Conservation (phyloP, 2,888 invertebrate species). For the Orchesellides sinensis region DNA sequence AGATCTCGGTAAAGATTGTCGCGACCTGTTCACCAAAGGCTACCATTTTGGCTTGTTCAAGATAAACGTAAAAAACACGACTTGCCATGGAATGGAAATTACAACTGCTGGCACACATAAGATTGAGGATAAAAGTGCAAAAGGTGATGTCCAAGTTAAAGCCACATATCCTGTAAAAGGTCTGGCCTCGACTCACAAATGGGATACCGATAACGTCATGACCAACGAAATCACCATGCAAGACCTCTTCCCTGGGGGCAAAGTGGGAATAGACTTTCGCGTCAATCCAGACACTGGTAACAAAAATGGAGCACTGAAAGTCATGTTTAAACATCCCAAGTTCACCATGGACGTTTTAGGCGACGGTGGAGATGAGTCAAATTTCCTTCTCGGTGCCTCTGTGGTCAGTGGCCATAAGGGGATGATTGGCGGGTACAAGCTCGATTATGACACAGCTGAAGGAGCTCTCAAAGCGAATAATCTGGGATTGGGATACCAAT, state of each 20-base stretch:
- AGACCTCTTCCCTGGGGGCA: conserved; percentile 42
- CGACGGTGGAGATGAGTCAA: conserved; percentile 23
- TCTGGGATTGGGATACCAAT: conserved; percentile 10
- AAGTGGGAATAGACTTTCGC: neutral
- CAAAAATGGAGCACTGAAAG: conserved; percentile 7
- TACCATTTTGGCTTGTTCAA: conserved; percentile 34
- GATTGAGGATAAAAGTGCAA: conserved; percentile 22
- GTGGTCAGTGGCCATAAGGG: conserved; percentile 40
- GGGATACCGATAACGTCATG: conserved; percentile 52
- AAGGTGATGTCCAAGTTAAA: conserved; percentile 22
- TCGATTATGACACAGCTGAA: conserved; percentile 28
- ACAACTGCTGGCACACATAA: conserved; percentile 21
- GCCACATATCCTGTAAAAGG: conserved; percentile 1
- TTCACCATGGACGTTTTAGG: conserved; percentile 34
- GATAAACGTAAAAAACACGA: conserved; percentile 28
- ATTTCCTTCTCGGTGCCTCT: conserved; percentile 12
- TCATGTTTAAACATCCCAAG: conserved; percentile 26
- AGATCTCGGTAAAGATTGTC: conserved; percentile 45
- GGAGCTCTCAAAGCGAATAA: conserved; percentile 31
- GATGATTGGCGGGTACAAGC: conserved; percentile 31
- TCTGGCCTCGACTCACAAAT: conserved; percentile 25
- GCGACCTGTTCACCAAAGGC: conserved; percentile 48
- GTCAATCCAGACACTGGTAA: conserved; percentile 12
- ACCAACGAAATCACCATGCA: conserved; percentile 38
- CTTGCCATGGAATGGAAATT: conserved; percentile 44